phyloP scores from a whole-genome alignment of 2,797 vertebrate genomes.

The Centropyge bicolor region DNA sequence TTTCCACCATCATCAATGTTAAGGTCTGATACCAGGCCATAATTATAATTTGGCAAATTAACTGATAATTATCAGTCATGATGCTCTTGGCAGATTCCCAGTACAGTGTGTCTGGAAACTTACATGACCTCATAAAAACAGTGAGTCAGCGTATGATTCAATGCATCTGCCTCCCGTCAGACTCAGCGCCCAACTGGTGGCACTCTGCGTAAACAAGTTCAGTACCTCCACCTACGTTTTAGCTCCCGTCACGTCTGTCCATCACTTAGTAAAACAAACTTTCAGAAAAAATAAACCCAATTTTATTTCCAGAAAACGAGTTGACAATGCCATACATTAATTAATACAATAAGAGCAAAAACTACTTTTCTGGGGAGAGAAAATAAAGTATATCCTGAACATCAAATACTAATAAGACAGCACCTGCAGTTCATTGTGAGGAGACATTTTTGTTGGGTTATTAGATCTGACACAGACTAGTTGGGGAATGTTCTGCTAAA shows the following conservation, averaged over 20 bases:
- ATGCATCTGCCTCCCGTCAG: conserved; percentile 22
- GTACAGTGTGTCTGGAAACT: conserved; percentile 27
- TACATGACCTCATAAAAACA: conserved; percentile 4
- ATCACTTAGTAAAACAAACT: conserved; percentile 27
- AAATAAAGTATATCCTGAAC: conserved; percentile 43
- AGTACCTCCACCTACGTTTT: neutral
- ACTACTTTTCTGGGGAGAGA: neutral
- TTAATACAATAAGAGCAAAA: conserved; percentile 51
- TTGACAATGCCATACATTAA: conserved; percentile 58
- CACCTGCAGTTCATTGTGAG: conserved; percentile 37
- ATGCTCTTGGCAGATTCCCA: neutral
- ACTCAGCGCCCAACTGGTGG: neutral
- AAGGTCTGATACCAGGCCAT: neutral
- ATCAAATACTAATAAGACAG: conserved; percentile 30
- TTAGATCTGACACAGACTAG: conserved; percentile 55
- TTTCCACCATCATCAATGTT: neutral
- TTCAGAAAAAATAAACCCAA: conserved; percentile 71
- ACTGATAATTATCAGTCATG: neutral
- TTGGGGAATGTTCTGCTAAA: conserved; percentile 45
- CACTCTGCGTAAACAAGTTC: neutral
- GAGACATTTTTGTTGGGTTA: conserved; percentile 1
- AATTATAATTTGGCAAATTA: neutral
- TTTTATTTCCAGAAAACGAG: conserved; percentile 74
- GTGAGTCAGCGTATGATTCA: conserved; percentile 8
- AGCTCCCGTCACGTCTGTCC: neutral